Evolutionary conservation across 2,797 vertebrate genomes (phyloP).

Genomic region (Diglossa cyanea): DNA sequence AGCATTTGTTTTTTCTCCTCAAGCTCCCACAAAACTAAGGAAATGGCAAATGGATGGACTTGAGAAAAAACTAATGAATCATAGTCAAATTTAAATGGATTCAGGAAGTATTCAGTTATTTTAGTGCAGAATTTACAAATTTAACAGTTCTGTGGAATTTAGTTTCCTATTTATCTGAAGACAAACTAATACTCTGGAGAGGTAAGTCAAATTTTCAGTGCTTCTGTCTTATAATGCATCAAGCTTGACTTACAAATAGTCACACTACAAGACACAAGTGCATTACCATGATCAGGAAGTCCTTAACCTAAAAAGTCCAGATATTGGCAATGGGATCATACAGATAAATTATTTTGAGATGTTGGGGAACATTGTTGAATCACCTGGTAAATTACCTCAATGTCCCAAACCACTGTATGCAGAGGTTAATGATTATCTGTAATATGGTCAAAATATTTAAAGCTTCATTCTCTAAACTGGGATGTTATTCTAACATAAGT

Average conservation of each 20-base stretch:
- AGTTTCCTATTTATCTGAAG: slow-evolving; percentile 14
- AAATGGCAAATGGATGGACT: not conserved
- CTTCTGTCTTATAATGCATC: not conserved
- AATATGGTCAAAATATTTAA: not conserved
- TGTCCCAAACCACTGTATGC: not conserved
- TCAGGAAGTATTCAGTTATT: not conserved
- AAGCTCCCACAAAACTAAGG: not conserved
- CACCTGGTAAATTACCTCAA: not conserved
- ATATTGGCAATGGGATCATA: not conserved
- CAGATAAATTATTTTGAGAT: not conserved
- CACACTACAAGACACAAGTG: not conserved
- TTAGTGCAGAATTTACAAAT: not conserved
- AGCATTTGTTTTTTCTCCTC: not conserved
- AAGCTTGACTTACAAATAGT: not conserved
- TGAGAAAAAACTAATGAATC: not conserved
- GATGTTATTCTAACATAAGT: not conserved
- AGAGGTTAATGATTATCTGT: not conserved
- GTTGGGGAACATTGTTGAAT: not conserved
- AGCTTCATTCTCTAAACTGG: not conserved
- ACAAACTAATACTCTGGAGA: not conserved
- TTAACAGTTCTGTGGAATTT: not conserved
- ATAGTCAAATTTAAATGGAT: not conserved
- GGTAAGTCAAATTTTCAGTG: not conserved
- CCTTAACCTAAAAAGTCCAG: not conserved
- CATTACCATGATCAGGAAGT: not conserved